Percentiles rank a stretch among this genome's conserved stretches.
Evolutionary conservation across 2,888 invertebrate genomes (phyloP).

Genomic region (Troglohyphantes excavatus): DNA sequence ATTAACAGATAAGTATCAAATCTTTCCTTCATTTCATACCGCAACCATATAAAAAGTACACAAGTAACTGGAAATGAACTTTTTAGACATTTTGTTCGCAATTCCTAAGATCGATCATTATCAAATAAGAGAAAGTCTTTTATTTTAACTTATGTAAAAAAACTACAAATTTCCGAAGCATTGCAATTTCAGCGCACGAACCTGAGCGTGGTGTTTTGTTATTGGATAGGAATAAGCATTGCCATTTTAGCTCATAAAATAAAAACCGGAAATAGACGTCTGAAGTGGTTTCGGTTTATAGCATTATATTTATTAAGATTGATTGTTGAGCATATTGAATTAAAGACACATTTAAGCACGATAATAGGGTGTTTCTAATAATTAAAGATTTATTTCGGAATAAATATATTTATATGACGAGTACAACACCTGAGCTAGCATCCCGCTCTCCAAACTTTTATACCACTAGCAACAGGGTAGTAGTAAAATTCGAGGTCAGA

Average conservation of each 20-base stretch:
- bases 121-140: slow-evolving; percentile 2
- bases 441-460: too few relatives aligned
- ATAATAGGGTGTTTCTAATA: too few relatives aligned
- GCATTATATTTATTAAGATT: too few relatives aligned
- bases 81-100: neutral
- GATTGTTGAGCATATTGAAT: too few relatives aligned
- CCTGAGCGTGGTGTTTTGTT: slow-evolving; percentile 71
- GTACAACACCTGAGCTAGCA: too few relatives aligned
- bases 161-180: slow-evolving; percentile 17
- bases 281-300: too few relatives aligned
- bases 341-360: too few relatives aligned
- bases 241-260: slow-evolving; percentile 34
- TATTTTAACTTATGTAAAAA: slow-evolving; percentile 12
- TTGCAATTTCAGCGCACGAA: slow-evolving; percentile 59
- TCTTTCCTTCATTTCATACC: neutral
- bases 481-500: too few relatives aligned
- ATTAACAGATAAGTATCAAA: slow-evolving; percentile 3
- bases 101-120: neutral
- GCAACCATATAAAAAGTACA: neutral
- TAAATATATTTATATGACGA: too few relatives aligned
- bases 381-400: too few relatives aligned
- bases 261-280: neutral
- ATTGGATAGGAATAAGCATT: slow-evolving; percentile 51
- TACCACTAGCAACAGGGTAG: too few relatives aligned
- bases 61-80: neutral